Evolutionary conservation across 2,113 vertebrate species (phyloP), one percentile per base, ranked within the genome.

Genomic region (Gymnarchus niloticus): DNA sequence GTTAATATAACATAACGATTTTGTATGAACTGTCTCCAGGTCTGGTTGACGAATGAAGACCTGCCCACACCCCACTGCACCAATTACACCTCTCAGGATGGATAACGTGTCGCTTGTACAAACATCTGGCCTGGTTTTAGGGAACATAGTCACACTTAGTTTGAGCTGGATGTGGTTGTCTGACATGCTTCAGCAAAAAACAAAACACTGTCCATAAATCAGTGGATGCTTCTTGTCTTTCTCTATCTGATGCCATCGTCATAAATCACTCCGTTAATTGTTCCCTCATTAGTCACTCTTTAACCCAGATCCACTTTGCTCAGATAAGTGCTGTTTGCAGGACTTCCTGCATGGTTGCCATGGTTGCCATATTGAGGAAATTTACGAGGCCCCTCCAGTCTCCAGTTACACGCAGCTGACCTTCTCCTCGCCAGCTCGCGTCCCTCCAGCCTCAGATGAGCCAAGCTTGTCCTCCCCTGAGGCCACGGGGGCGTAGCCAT

Each of bases 371-470:
- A 78, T 37, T 41, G 25, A 28, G 46, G n/a, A 85, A 49, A 56
- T 78, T 57, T 33, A 59, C 51, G 78, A 56, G 83, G 23, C 33
- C 21, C n/a, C 23, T 4, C 52, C 41, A 46, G 83, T 49, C 51
- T 78, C 46, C 44, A 56, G 2, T 96, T 92, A 97, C 90, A 97
- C 94, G 37, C 93, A 94, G 83, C 96, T 97, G 87, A 96, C 93
- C 56, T 93, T 95, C 91, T 97, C 95, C 0, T 92, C 92, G 8
- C 23, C 17, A 37, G 37, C 88, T 0, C 91, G 84, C 52, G 84
- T 86, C 0, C 69, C 85, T 49, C 33, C 89, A 84, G 89, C 88
- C 87, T 90, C 90, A n/a, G 93, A 89, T 83, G 87, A 86, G 54
- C 92, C 90, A 56, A 93, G 91, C 56, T 73, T 87, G 49, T 88